phyloP scores from a whole-genome alignment of 1,140 invertebrate genomes.

The Bursaphelenchus mucronatus region DNA sequence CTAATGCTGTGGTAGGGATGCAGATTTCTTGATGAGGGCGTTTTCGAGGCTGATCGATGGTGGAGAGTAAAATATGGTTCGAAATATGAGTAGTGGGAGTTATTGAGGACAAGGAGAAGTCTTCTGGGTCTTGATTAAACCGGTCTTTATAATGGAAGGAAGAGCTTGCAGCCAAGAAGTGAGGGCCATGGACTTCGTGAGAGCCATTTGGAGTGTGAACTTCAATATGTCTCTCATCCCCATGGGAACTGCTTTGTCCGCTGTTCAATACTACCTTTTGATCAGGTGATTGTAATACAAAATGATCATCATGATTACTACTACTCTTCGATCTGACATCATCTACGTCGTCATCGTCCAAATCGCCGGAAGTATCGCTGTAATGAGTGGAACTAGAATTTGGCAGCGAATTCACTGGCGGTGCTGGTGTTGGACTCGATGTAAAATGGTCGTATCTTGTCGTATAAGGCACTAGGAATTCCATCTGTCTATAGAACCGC shows the following conservation, averaged over 20 bases:
- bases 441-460: background rate
- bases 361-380: background rate
- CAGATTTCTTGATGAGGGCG: background rate
- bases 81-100: background rate
- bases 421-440: background rate
- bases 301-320: background rate
- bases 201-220: too few species aligned
- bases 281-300: too few species aligned
- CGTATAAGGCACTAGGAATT: background rate
- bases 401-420: background rate
- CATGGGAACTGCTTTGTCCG: too few species aligned
- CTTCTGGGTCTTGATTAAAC: background rate
- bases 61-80: background rate
- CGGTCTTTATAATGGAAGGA: too few species aligned
- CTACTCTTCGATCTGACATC: background rate
- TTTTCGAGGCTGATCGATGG: background rate
- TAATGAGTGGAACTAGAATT: background rate
- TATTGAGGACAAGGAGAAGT: background rate
- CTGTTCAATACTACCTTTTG: too few species aligned
- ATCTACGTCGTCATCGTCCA: constrained; percentile 4
- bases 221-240: too few species aligned
- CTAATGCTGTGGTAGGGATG: background rate
- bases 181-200: too few species aligned
- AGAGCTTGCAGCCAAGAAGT: too few species aligned
- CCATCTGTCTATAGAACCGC: constrained; percentile 5